phyloP scores from a whole-genome alignment of 2,113 vertebrate species.

The Cyphomyrus plagiostoma region DNA sequence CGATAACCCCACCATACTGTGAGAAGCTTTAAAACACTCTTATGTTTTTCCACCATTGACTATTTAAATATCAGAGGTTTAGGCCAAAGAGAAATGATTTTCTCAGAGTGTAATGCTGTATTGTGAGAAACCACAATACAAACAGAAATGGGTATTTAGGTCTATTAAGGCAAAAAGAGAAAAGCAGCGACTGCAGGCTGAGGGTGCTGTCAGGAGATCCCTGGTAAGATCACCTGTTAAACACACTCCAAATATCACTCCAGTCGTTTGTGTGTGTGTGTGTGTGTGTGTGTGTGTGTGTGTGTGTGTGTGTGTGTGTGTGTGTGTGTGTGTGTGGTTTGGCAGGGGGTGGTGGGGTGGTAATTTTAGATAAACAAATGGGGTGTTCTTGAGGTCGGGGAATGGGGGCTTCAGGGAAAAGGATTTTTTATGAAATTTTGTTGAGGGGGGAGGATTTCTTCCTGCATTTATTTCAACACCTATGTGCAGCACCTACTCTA shows the following conservation, averaged over 20 bases:
- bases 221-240: conserved; percentile 4
- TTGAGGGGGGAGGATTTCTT: conserved; percentile 17
- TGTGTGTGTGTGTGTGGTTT: background rate
- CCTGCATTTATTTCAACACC: conserved; percentile 23
- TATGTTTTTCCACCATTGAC: background rate
- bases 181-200: background rate
- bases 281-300: conserved; percentile 7
- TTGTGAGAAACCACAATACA: conserved; percentile 13
- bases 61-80: background rate
- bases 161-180: background rate
- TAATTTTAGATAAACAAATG: conserved; percentile 26
- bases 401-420: background rate
- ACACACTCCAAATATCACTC: conserved; percentile 16
- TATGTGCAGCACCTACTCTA: conserved; percentile 36
- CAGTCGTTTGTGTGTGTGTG: background rate
- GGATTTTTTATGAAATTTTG: conserved; percentile 31
- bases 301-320: conserved; percentile 3
- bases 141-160: background rate
- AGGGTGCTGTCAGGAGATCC: background rate
- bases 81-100: background rate
- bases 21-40: background rate
- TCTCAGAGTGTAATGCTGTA: background rate
- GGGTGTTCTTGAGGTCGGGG: background rate
- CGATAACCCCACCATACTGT: background rate
- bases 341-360: conserved; percentile 13